Percentiles rank a stretch among this genome's conserved stretches.
phyloP scores from a whole-genome alignment of 2,888 invertebrate species.

The Gortyna flavago region DNA sequence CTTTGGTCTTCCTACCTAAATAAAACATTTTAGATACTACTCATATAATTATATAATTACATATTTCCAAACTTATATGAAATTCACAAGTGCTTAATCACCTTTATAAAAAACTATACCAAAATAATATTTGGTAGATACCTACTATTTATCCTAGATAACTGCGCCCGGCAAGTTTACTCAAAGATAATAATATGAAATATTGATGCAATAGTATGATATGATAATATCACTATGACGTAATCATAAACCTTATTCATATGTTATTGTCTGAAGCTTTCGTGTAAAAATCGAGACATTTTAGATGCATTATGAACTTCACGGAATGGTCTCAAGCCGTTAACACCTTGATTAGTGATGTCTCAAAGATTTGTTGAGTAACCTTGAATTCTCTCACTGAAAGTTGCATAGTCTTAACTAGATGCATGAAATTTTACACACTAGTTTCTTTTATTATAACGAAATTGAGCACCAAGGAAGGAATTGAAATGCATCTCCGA shows the following conservation, averaged over 20 bases:
- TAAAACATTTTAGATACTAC: no score
- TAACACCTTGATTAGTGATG: background rate
- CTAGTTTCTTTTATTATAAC: background rate
- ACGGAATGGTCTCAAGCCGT: background rate
- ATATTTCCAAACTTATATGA: background rate
- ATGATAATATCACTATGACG: background rate
- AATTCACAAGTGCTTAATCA: background rate
- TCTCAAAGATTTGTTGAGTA: no score
- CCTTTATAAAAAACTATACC: constrained; percentile 16
- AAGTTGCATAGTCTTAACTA: background rate
- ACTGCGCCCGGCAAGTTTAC: background rate
- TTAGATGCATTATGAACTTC: background rate
- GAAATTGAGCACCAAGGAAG: background rate
- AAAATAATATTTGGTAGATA: constrained; percentile 9
- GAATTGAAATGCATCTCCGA: background rate
- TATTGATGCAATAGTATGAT: constrained; percentile 17
- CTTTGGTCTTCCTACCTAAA: background rate
- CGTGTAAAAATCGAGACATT: background rate
- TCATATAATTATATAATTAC: no score
- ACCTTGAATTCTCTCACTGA: background rate
- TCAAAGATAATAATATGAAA: constrained; percentile 14
- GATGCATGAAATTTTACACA: background rate
- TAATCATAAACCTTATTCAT: background rate
- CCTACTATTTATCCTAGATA: constrained; percentile 5
- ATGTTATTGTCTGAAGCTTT: background rate